A percentile compares a stretch with the other conserved stretches of the same genome.
Evolutionary conservation across 2,797 vertebrate genomes (phyloP).

Genomic region (Enteromius viviparus): DNA sequence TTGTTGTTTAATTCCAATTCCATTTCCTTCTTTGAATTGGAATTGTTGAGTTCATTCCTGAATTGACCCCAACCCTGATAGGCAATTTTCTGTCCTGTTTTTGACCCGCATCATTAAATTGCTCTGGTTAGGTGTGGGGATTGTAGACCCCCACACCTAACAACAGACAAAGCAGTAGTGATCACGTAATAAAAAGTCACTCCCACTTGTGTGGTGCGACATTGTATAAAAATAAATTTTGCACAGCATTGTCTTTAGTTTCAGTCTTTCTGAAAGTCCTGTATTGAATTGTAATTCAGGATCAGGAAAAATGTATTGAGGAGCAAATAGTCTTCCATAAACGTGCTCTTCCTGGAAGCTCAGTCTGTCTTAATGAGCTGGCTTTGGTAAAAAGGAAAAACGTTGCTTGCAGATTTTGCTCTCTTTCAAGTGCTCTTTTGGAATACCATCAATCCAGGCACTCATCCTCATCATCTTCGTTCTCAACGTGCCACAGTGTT

Average conservation of each 20-base stretch:
- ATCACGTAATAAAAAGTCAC: neutral
- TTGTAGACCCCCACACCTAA: neutral
- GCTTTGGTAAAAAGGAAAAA: slow-evolving; percentile 43
- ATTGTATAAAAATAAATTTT: neutral
- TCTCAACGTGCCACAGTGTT: slow-evolving; percentile 30
- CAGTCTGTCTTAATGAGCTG: slow-evolving; percentile 42
- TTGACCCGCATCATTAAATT: too few relatives aligned
- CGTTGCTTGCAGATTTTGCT: slow-evolving; percentile 31
- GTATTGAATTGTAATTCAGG: neutral
- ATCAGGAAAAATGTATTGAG: slow-evolving; percentile 26
- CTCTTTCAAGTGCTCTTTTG: slow-evolving; percentile 54
- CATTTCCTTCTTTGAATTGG: too few relatives aligned
- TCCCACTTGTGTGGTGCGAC: neutral
- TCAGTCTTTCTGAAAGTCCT: too few relatives aligned
- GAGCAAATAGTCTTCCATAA: slow-evolving; percentile 46
- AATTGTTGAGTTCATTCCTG: too few relatives aligned
- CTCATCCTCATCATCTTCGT: slow-evolving; percentile 8
- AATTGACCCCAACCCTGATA: too few relatives aligned
- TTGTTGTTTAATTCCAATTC: too few relatives aligned
- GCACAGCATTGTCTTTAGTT: neutral
- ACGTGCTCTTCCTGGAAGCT: slow-evolving; percentile 49
- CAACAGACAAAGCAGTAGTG: neutral
- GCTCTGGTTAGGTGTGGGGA: too few relatives aligned
- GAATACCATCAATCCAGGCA: slow-evolving; percentile 51
- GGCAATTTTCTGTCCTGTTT: too few relatives aligned